A percentile compares a stretch with the other conserved stretches of the same genome.
These are phyloP conservation scores for Meghimatium bilineatum DNA, from an alignment of 2,888 invertebrate species.

Conservation along the genomic window DNA sequence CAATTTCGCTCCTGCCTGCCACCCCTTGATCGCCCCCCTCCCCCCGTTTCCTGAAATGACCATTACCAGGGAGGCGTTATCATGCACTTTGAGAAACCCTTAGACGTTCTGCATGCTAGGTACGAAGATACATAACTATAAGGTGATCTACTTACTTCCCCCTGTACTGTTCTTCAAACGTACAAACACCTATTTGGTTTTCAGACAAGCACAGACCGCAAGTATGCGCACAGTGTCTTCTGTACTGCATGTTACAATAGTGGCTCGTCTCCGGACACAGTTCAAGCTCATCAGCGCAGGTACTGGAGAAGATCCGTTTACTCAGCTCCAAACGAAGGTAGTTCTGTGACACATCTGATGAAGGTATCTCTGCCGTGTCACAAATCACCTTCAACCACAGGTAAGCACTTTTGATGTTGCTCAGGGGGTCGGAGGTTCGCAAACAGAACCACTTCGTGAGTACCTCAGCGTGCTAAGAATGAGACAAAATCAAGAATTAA, in stretches of 20 bases:
- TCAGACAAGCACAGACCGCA: constrained; percentile 52
- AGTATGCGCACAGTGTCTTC: constrained; percentile 50
- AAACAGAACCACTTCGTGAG: constrained; percentile 57
- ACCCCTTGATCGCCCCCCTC: too few species aligned
- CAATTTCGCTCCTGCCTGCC: too few species aligned
- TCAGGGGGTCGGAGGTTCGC: constrained; percentile 58
- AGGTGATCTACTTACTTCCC: constrained; percentile 46
- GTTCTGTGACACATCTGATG: constrained; percentile 43
- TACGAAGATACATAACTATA: too few species aligned
- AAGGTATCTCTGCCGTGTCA: constrained; percentile 54
- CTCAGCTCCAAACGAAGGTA: constrained; percentile 51
- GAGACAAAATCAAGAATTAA: background rate
- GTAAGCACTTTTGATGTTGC: constrained; percentile 58
- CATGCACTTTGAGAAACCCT: too few species aligned
- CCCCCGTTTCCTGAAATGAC: too few species aligned
- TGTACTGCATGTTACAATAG: constrained; percentile 56
- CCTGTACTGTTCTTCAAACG: constrained; percentile 61
- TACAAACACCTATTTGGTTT: constrained; percentile 58
- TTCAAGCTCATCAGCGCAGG: constrained; percentile 66
- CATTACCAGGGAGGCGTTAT: too few species aligned
- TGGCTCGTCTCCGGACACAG: constrained; percentile 58
- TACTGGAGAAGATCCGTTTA: constrained; percentile 53
- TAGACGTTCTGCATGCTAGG: too few species aligned
- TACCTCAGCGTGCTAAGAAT: constrained; percentile 14
- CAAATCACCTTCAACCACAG: constrained; percentile 67